phyloP scores from a whole-genome alignment of 2,888 invertebrate species.

The Acleris cristana region DNA sequence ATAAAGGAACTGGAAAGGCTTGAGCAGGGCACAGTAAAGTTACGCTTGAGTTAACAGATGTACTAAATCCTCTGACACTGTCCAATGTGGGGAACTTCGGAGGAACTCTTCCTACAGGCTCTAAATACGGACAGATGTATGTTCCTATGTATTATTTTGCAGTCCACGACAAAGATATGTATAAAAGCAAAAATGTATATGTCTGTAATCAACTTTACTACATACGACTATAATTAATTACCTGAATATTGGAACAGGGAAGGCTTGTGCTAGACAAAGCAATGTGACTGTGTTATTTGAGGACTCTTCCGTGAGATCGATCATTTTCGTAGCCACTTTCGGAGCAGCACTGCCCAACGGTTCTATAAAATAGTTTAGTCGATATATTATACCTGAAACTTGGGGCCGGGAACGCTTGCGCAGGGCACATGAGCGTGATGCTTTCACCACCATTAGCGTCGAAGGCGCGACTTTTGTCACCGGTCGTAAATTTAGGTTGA shows the following conservation, averaged over 20 bases:
- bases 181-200: too few species aligned
- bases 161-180: too few species aligned
- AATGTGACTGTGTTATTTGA: constrained; percentile 70
- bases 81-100: constrained; percentile 90
- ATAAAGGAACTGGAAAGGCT: constrained; percentile 85
- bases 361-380: constrained; percentile 73
- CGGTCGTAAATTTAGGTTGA: constrained; percentile 86
- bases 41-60: constrained; percentile 80
- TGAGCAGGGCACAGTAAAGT: constrained; percentile 88
- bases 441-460: constrained; percentile 80
- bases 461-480: constrained; percentile 86
- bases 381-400: constrained; percentile 81
- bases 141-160: constrained; percentile 34
- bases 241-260: constrained; percentile 88
- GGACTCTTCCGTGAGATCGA: constrained; percentile 71
- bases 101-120: constrained; percentile 84
- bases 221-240: constrained; percentile 57
- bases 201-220: neutral
- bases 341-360: constrained; percentile 88
- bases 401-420: constrained; percentile 90
- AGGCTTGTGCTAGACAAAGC: constrained; percentile 87
- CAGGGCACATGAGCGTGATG: constrained; percentile 86
- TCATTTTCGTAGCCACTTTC: constrained; percentile 85
- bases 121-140: constrained; percentile 62
- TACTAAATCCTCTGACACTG: constrained; percentile 83